phyloP scores from a whole-genome alignment of 2,797 vertebrate species.

The Danionella dracula region DNA sequence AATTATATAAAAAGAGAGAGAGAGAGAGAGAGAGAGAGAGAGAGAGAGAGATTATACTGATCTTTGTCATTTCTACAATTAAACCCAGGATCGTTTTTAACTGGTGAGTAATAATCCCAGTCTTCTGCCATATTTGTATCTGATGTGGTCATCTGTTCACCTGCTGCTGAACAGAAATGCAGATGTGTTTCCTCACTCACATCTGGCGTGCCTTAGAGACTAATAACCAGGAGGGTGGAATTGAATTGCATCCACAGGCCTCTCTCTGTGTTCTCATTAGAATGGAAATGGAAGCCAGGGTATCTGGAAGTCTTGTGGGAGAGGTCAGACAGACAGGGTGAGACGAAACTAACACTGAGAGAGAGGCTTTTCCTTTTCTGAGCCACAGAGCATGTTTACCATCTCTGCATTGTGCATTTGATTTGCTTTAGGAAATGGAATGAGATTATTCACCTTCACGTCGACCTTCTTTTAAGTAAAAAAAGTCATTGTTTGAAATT shows the following conservation, averaged over 20 bases:
- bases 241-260: conserved; percentile 35
- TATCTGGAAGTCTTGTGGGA: conserved; percentile 4
- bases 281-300: conserved; percentile 30
- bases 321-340: conserved; percentile 10
- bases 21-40: no score
- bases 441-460: not conserved
- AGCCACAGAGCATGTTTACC: not conserved
- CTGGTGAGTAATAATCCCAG: not conserved
- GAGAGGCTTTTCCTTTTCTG: not conserved
- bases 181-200: conserved; percentile 19
- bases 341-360: not conserved
- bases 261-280: conserved; percentile 31
- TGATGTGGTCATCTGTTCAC: conserved; percentile 1
- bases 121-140: not conserved
- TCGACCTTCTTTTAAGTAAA: not conserved
- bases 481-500: not conserved
- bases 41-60: no score
- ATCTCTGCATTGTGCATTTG: conserved; percentile 1
- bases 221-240: conserved; percentile 39
- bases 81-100: not conserved
- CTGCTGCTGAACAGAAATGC: conserved; percentile 11
- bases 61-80: not conserved
- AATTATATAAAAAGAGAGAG: no score
- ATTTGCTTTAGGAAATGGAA: not conserved
- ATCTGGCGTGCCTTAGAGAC: conserved; percentile 32